Percentiles rank a stretch among this genome's conserved stretches.
Evolutionary conservation across 1,140 invertebrate genomes (phyloP).

Genomic region (Cecropterus lyciades): DNA sequence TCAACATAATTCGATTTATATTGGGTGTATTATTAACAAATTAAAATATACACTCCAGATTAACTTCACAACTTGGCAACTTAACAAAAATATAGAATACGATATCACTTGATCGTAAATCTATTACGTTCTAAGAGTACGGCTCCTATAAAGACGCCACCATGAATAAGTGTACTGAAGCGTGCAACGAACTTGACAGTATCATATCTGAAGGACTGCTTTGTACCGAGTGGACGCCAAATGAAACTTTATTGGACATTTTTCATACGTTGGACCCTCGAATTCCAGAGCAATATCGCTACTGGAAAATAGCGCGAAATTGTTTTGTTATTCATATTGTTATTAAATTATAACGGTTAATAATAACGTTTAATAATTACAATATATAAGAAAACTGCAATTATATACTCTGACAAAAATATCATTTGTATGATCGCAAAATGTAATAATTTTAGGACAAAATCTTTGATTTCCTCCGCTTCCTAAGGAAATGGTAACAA

Average conservation of each 20-base stretch:
- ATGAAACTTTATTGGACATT: slow-evolving; percentile 79
- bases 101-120: neutral
- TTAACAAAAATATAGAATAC: slow-evolving; percentile 5
- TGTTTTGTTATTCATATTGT: neutral
- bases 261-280: slow-evolving; percentile 55
- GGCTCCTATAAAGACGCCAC: slow-evolving; percentile 58
- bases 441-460: too few species aligned
- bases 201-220: slow-evolving; percentile 64
- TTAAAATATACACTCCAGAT: neutral
- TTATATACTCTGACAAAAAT: too few species aligned
- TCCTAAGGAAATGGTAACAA: too few species aligned
- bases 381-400: too few species aligned
- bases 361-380: too few species aligned
- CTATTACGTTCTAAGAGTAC: slow-evolving; percentile 41
- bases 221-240: slow-evolving; percentile 60
- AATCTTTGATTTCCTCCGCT: too few species aligned
- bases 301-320: slow-evolving; percentile 18
- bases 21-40: too few species aligned
- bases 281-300: slow-evolving; percentile 24
- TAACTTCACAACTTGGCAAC: neutral
- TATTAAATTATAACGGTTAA: too few species aligned
- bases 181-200: slow-evolving; percentile 68
- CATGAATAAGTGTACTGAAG: slow-evolving; percentile 68
- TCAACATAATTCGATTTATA: too few species aligned
- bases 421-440: too few species aligned